phyloP scores from a whole-genome alignment of 2,797 vertebrate species.

The Tympanoctomys barrerae region DNA sequence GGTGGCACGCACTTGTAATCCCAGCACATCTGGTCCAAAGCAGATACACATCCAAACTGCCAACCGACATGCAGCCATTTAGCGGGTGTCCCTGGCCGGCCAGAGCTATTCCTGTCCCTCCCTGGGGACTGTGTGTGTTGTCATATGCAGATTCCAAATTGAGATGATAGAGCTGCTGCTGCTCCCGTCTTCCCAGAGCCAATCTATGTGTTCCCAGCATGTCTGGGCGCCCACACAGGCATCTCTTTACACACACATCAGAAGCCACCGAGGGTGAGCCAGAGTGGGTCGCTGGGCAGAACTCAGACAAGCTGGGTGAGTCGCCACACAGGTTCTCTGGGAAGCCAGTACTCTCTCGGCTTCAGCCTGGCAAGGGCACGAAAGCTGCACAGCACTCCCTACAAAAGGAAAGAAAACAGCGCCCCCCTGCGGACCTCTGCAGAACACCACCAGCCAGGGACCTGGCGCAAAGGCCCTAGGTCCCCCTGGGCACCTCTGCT shows the following conservation, averaged over 20 bases:
- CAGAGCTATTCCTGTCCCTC: not conserved
- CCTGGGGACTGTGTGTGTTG: not conserved
- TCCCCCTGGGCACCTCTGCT: too few species aligned
- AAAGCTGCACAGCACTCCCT: not conserved
- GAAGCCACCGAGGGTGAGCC: not conserved
- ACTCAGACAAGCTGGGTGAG: not conserved
- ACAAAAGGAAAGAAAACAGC: too few species aligned
- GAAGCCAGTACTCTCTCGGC: not conserved
- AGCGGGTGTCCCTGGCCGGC: not conserved
- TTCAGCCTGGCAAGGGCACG: not conserved
- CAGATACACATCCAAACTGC: not conserved
- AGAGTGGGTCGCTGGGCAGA: not conserved
- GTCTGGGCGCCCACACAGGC: not conserved
- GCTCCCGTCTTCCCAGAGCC: constrained; percentile 15
- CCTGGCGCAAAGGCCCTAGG: too few species aligned
- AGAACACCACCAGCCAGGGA: too few species aligned
- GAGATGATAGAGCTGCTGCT: not conserved
- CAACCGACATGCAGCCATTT: not conserved
- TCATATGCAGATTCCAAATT: constrained; percentile 44
- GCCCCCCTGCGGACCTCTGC: too few species aligned
- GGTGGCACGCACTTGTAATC: too few species aligned
- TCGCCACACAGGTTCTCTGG: not conserved
- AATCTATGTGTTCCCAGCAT: not conserved
- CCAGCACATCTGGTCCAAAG: not conserved
- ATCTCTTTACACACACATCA: not conserved